phyloP scores from a whole-genome alignment of 2,113 vertebrate genomes.

The Rissa tridactyla region DNA sequence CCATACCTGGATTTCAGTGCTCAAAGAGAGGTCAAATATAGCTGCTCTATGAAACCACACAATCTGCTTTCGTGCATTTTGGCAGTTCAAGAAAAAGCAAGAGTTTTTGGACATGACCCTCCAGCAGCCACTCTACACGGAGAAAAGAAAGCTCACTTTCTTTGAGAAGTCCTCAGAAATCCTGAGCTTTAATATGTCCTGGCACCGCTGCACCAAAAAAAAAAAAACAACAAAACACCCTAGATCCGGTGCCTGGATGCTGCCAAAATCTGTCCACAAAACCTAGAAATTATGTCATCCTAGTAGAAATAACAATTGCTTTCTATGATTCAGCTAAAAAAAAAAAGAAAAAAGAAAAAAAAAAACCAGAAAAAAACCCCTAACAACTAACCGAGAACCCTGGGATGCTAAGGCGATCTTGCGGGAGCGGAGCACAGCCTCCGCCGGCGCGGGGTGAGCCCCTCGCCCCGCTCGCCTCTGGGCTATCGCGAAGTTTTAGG shows the following conservation, averaged over 20 bases:
- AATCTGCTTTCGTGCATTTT: background rate
- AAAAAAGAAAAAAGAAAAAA: background rate
- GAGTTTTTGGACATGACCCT: background rate
- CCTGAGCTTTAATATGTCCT: background rate
- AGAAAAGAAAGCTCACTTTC: background rate
- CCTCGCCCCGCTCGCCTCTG: background rate
- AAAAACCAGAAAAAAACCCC: background rate
- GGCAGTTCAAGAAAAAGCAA: background rate
- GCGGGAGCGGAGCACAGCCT: background rate
- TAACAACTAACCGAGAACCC: background rate
- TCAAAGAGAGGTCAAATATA: background rate
- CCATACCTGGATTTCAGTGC: background rate
- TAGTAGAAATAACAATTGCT: conserved; percentile 12
- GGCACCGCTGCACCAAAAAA: background rate
- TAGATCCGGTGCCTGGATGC: background rate
- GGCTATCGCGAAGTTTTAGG: background rate
- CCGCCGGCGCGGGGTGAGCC: background rate
- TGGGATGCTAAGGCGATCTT: background rate
- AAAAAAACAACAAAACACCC: background rate
- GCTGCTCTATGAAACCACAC: background rate
- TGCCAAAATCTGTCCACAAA: conserved; percentile 18
- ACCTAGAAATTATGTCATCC: conserved; percentile 35
- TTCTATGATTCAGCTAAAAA: background rate
- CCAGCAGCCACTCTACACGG: background rate
- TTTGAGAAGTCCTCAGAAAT: background rate